Evolutionary conservation across 2,888 invertebrate species (phyloP), one percentile per base, ranked within the genome.

Genomic region (Bhutanitis thaidina): DNA sequence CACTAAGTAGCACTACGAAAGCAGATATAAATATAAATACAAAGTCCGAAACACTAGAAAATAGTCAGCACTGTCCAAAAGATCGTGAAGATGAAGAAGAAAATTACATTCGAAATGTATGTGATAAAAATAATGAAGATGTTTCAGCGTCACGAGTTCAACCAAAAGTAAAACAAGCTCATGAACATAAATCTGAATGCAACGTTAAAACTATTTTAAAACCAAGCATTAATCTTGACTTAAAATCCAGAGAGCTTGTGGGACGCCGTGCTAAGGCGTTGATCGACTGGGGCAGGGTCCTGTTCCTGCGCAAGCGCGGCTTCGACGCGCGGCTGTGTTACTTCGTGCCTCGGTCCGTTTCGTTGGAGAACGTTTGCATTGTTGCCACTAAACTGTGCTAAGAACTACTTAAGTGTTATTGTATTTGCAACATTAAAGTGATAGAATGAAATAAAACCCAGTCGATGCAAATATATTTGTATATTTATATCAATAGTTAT

Each of bases 341-440:
- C 69, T 96, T 94, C 69, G 94, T 94, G 45, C 83, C 92, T 7
- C 67, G 78, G 3, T 77, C 84, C 14, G 89, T 94, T 8, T 95
- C 96, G 0, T 88, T 93, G 27, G 97, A 97, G 80, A 97, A 97
- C 84, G 90, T 95, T 45, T 95, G 94, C 69, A 91, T 97, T 46
- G 77, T 96, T 29, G 95, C 93, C 15, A 73, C 60, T 29, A 85
- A 73, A 3, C 12, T 7, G n/a, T n/a, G 5, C 12, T 32, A 32
- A 32, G 12, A 13, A 32, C 12, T 27, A 8, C n/a, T n/a, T n/a
- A 20, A 20, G 20, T 27, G 5, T 27, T 27, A 7, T 8, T 27
- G 5, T 7, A 27, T 27, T 27, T 7, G 27, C 27, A 5, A 27
- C 1, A 8, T 12, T n/a, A 32, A 32, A 10, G 43, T 1, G 13